Conservation (phyloP, 1,140 invertebrate genomes). For the Zophobas atratus region DNA sequence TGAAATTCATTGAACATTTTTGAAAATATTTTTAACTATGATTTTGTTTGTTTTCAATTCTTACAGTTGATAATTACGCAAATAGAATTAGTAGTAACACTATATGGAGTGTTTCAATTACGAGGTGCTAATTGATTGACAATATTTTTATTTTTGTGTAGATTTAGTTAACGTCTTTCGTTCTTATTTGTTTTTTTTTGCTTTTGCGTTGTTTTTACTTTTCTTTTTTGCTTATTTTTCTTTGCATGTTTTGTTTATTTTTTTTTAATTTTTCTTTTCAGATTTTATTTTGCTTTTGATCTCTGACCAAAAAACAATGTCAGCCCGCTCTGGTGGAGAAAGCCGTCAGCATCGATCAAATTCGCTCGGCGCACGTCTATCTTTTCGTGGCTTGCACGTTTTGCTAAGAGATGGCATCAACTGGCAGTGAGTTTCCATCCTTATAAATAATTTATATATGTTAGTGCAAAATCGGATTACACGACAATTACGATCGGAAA, state of each 20-base stretch:
- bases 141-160: too few species aligned
- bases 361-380: slow-evolving; percentile 62
- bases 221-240: slow-evolving; percentile 38
- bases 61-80: too few species aligned
- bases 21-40: background rate
- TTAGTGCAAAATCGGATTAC: slow-evolving; percentile 18
- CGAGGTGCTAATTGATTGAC: too few species aligned
- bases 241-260: slow-evolving; percentile 45
- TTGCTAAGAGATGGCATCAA: slow-evolving; percentile 63
- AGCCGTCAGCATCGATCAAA: slow-evolving; percentile 62
- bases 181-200: slow-evolving; percentile 24
- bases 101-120: too few species aligned
- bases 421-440: slow-evolving; percentile 62
- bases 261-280: slow-evolving; percentile 45
- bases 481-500: slow-evolving; percentile 5
- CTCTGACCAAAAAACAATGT: slow-evolving; percentile 54
- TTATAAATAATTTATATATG: slow-evolving; percentile 32
- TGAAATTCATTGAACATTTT: too few species aligned
- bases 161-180: background rate
- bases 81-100: too few species aligned
- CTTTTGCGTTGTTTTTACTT: slow-evolving; percentile 12
- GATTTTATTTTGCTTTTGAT: slow-evolving; percentile 43
- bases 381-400: slow-evolving; percentile 61
- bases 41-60: background rate
- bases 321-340: slow-evolving; percentile 60